Conservation (phyloP, 2,888 invertebrate genomes). For the Ischnura elegans region DNA sequence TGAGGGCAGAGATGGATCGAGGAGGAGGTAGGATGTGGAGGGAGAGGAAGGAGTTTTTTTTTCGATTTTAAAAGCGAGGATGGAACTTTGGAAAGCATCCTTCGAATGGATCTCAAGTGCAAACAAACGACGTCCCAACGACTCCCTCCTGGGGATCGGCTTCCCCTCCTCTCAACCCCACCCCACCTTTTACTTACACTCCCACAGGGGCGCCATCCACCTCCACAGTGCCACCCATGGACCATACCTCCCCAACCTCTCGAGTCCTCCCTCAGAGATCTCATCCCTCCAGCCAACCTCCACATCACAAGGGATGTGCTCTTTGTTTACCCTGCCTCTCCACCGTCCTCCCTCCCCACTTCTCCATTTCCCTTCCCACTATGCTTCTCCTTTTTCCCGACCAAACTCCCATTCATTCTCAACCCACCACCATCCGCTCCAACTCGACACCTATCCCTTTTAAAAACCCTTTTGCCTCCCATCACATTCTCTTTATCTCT, state of each 20-base stretch:
- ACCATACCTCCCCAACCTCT: not conserved
- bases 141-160: conserved; percentile 50
- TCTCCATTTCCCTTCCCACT: not conserved
- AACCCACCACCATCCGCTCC: not conserved
- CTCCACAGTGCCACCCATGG: not conserved
- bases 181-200: not conserved
- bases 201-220: not conserved
- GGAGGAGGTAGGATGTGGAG: not conserved
- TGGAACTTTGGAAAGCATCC: conserved; percentile 63
- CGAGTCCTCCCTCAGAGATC: not conserved
- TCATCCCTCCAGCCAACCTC: not conserved
- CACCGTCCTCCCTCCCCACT: not conserved
- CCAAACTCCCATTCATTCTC: not conserved
- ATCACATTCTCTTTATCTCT: not conserved
- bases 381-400: no score
- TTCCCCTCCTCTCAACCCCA: not conserved
- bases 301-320: conserved; percentile 30
- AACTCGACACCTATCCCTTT: conserved; percentile 7
- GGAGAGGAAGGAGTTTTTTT: conserved; percentile 40
- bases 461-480: not conserved
- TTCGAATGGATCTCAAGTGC: conserved; percentile 67
- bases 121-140: conserved; percentile 58
- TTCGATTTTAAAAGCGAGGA: conserved; percentile 64
- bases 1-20: not conserved
- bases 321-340: conserved; percentile 5